These are phyloP conservation scores for Rhabdornis inornatus DNA, from an alignment of 2,113 vertebrate genomes.

Conservation along the genomic window DNA sequence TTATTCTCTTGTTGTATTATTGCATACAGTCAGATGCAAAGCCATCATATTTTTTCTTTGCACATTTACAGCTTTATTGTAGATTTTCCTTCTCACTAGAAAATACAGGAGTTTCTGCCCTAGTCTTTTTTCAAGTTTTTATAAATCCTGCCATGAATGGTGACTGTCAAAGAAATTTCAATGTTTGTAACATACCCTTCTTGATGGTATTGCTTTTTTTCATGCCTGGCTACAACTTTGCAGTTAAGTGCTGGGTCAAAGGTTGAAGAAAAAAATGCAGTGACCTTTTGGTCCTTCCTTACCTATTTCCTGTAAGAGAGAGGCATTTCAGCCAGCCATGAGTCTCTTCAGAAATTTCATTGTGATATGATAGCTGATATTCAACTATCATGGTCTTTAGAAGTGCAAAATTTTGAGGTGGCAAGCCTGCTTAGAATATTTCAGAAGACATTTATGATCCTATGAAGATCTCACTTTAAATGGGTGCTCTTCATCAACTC, in stretches of 20 bases:
- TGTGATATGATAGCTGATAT: background rate
- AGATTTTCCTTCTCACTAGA: background rate
- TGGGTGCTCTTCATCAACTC: background rate
- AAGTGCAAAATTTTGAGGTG: background rate
- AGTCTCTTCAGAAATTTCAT: background rate
- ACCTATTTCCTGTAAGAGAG: background rate
- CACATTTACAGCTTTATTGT: background rate
- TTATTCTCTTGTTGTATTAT: background rate
- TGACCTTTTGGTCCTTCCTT: background rate
- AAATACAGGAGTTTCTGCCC: background rate
- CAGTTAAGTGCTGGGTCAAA: conserved; percentile 14
- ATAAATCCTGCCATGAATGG: background rate
- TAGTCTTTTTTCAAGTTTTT: background rate
- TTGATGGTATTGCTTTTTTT: background rate
- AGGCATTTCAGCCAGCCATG: background rate
- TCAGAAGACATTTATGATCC: background rate
- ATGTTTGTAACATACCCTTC: background rate
- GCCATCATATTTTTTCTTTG: background rate
- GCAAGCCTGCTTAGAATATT: background rate
- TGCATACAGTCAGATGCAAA: background rate
- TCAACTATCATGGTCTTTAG: background rate
- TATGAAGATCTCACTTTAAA: background rate
- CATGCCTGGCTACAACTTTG: background rate
- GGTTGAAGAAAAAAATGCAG: conserved; percentile 14
- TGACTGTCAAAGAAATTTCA: background rate